Evolutionary conservation across 2,797 vertebrate genomes (phyloP), one percentile per base, ranked within the genome.

Genomic region (Trachurus trachurus): DNA sequence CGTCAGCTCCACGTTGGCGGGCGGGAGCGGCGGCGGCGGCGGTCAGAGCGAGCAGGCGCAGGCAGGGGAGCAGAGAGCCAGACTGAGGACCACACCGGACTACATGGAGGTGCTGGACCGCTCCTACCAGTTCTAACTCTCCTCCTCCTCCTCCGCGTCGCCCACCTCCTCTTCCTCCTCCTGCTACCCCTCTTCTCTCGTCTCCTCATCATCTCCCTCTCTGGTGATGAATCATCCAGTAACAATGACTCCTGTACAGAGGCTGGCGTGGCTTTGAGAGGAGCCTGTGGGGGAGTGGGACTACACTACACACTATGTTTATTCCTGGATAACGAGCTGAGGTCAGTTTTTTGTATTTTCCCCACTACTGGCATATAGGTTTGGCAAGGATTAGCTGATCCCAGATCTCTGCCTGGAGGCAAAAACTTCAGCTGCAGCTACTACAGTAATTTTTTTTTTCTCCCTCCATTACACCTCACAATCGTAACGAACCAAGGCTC

Each of bases 31-130:
- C 92, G 93, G 96, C 94, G 92, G 95, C n/a, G 26, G 26, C 26
- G 26, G 26, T 92, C 97, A 94, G 89, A 96, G 96, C 71, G 97
- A 98, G 83, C 90, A 89, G 95, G 97, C 96, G 92, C n/a, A n/a
- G n/a, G 95, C 96, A 83, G 87, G 78, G 21, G 97, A 98, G 93
- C 96, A 97, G 94, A 97, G 97, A 94, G 96, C 96, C 95, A 96
- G 98, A 96, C 96, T 98, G 94, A 97, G 98, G 96, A 97, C 96
- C 90, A 98, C 98, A 94, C 97, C 98, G 82, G 98, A 99, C 97
- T 99, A 99, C 96, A 97, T 99, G 96, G 98, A 99, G 95, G 98
- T 99, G 87, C 95, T 99, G 95, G 98, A 99, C 90, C 97, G 98
- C 87, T 97, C 97, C 4, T 99, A 99, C 92, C 97, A 98, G 94